Base-by-base conservation (phyloP, 2,888 invertebrate species). In the Stenolophus ochropezus region DNA sequence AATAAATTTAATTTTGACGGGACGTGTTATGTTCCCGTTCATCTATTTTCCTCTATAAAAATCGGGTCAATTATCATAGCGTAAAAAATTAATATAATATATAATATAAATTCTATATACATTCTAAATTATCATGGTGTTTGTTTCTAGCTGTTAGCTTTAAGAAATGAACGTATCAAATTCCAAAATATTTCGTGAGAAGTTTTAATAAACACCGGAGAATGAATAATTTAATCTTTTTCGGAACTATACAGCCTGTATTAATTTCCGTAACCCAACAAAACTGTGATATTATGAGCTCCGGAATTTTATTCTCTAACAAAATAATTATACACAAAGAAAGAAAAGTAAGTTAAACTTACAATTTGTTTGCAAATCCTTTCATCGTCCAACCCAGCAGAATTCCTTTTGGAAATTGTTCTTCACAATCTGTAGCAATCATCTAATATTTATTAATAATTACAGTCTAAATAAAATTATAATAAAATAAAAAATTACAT, bases 141-240 rank as follows among this genome's bases (percentile, higher is more conserved):
- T 42, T 42, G 8, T 69, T 69, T 69, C 27, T 33, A 16, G 33
- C 33, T 20, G 27, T 69, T 16, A 18, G 14, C n/a, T n/a, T 14
- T 25, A 14, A 25, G 25, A 25, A 61, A 61, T 11, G 20, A 69
- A 69, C 27, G 65, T 69, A 69, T 69, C 18, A 69, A 69, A 69
- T 69, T 69, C 65, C 65, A 18, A 33, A 69, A 69, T 69, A 53
- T 75, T 53, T 53, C 79, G 79, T 79, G 79, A 69, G 79, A 69
- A 79, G 16, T 71, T 33, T 53, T 71, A 79, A 79, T 79, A 79
- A 79, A 78, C 77, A 42, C 58, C 25, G 65, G 47, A 14, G 21
- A 65, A 65, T 69, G 78, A 78, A 69, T 58, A 42, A 79, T 79
- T 65, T 78, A 78, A 78, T 78, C 78, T 47, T 78, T 71, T 71